Base-by-base conservation (phyloP, 2,113 vertebrate species). In the Megaleporinus macrocephalus region DNA sequence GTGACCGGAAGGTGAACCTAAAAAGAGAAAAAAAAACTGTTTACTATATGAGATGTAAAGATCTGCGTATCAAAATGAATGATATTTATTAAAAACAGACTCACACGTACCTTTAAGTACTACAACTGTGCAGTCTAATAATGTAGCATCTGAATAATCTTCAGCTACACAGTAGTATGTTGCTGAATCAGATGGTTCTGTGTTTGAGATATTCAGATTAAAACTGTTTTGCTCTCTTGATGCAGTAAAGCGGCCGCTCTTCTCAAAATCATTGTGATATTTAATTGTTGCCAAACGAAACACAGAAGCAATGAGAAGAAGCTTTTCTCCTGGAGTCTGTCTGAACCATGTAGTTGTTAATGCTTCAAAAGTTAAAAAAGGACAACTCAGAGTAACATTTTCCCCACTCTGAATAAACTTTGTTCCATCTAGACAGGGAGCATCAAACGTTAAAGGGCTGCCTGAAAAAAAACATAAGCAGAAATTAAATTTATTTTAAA, bases 261-360 rank as follows among this genome's bases (percentile, higher is more conserved):
- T 61, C 4, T 61, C 20, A 13, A 61, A 61, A 5, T 11, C 11
- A 15, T 61, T 61, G 26, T 61, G 12, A 26, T 26, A 61, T 24
- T 12, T 24, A 11, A 26, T n/a, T 24, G 22, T 0, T 61, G n/a
- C 4, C 2, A n/a, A 11, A 12, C 9, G 24, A 61, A 2, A 61
- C 10, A 20, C 65, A 36, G 65, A 41, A 22, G 33, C 65, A 41
- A 68, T 41, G 18, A 68, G 65, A 68, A 68, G 65, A 68, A 30
- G 65, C 16, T 66, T 30, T 30, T 66, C 63, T 66, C 63, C 63
- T 66, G 30, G 63, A 61, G 57, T 61, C 57, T 61, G 57, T 61
- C 26, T 61, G n/a, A 26, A 26, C 57, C 57, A 61, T 61, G 57
- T 1, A 26, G 57, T 61, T 5, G 24, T 15, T 26, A 22, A 0